These are phyloP conservation scores for Phasianus colchicus DNA, from an alignment of 2,113 vertebrate genomes.

Conservation along the genomic window DNA sequence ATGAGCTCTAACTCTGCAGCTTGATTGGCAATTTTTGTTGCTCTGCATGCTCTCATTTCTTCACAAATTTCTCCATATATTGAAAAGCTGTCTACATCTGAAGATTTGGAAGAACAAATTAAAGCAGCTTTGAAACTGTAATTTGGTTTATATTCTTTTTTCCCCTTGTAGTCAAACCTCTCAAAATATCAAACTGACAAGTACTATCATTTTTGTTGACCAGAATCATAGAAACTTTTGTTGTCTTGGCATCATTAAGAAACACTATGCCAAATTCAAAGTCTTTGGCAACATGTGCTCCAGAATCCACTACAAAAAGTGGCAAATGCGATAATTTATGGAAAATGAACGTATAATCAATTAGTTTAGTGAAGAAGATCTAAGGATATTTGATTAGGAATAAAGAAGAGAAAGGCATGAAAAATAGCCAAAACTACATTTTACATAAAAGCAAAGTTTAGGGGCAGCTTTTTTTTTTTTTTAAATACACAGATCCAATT, in stretches of 20 bases:
- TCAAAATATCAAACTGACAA: neutral
- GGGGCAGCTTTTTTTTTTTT: neutral
- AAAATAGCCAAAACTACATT: neutral
- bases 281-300: neutral
- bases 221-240: neutral
- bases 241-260: conserved; percentile 11
- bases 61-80: neutral
- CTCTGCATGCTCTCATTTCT: neutral
- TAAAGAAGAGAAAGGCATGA: neutral
- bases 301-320: neutral
- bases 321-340: neutral
- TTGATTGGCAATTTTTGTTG: neutral
- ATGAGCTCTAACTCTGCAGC: neutral
- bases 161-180: neutral
- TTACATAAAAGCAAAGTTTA: neutral
- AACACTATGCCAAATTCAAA: neutral
- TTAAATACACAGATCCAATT: neutral
- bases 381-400: neutral
- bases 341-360: neutral
- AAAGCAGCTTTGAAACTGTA: neutral
- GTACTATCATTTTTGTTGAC: neutral
- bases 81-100: neutral
- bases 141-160: neutral
- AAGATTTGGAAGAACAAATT: neutral
- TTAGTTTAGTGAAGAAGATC: neutral